These are phyloP conservation scores for Diuraphis noxia DNA, from an alignment of 1,140 invertebrate species.

Conservation along the genomic window DNA sequence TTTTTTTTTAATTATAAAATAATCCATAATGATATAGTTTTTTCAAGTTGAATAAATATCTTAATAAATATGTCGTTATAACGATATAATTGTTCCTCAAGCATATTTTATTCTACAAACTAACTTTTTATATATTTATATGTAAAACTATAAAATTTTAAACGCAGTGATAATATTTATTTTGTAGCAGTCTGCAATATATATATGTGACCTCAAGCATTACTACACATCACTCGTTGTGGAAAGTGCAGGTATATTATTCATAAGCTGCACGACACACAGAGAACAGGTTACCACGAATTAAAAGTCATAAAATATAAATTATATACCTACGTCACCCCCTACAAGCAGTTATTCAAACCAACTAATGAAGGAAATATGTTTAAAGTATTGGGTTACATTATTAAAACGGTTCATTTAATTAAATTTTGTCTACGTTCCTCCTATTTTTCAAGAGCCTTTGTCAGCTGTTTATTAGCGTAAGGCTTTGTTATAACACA, in stretches of 20 bases:
- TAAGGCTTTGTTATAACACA: neutral
- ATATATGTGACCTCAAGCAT: neutral
- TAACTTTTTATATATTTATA: neutral
- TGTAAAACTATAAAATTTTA: neutral
- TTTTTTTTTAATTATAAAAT: neutral
- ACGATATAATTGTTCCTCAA: no score
- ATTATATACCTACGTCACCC: neutral
- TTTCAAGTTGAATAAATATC: neutral
- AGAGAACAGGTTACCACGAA: neutral
- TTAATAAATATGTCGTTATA: no score
- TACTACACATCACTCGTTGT: neutral
- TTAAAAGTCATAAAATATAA: neutral
- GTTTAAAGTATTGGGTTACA: neutral
- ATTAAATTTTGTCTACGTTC: neutral
- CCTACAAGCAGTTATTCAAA: neutral
- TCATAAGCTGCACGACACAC: neutral
- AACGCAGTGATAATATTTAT: neutral
- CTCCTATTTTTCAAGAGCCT: neutral
- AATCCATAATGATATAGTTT: neutral
- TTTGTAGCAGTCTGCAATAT: neutral
- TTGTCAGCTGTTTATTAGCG: neutral
- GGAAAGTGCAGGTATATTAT: neutral
- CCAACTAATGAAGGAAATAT: conserved; percentile 1
- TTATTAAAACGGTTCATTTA: neutral
- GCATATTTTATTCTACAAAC: neutral